Evolutionary conservation across 2,113 vertebrate genomes (phyloP).

Genomic region (Talpa occidentalis): DNA sequence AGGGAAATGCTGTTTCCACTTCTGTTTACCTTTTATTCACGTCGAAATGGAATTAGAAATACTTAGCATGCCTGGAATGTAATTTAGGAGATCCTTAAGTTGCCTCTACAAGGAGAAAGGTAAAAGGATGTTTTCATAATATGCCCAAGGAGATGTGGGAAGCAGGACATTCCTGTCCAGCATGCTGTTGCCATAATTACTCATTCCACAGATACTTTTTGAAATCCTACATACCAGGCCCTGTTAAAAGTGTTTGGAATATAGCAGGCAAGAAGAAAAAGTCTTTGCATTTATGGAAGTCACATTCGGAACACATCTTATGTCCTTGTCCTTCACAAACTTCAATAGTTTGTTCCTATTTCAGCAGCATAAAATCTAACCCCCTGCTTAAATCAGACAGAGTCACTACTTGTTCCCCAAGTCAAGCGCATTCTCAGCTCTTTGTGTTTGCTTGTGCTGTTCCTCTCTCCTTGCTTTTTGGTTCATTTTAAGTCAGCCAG

Average conservation of each 20-base stretch:
- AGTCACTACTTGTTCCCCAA: background rate
- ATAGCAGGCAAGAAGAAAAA: background rate
- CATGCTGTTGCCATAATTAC: background rate
- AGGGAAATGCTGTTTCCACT: background rate
- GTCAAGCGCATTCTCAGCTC: background rate
- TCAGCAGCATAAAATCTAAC: background rate
- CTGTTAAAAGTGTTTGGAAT: background rate
- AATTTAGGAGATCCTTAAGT: background rate
- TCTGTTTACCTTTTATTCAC: background rate
- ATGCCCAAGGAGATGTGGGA: background rate
- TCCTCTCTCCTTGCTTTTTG: background rate
- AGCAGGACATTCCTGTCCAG: background rate
- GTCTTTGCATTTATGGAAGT: background rate
- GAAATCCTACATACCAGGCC: background rate
- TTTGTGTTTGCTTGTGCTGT: background rate
- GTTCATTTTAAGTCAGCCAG: background rate
- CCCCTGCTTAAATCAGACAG: background rate
- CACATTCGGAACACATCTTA: background rate
- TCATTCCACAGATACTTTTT: background rate
- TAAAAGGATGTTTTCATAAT: background rate
- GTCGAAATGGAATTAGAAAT: background rate
- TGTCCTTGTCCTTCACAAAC: background rate
- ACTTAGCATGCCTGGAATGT: background rate
- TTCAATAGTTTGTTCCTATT: background rate
- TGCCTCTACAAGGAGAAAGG: background rate